Evolutionary conservation across 2,113 vertebrate species (phyloP), one percentile per base, ranked within the genome.

Genomic region (Burhinus oedicnemus): DNA sequence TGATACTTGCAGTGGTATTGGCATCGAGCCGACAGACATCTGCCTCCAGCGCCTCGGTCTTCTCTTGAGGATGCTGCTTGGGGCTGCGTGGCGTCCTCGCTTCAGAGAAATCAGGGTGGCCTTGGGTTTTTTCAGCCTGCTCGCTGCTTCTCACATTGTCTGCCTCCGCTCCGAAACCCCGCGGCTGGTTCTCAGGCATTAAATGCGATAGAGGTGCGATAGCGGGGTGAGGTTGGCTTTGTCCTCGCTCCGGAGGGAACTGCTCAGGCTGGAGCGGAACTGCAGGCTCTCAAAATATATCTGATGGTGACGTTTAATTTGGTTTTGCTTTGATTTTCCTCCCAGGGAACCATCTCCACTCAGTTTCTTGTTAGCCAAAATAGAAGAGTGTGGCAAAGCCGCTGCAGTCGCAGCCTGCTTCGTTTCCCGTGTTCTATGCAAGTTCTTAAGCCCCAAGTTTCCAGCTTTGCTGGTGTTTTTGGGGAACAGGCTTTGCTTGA

Each of bases 371-470:
- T 47, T 42, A 12, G 49, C 26, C 57, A 62, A 72, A 23, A 15
- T 5, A 27, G 51, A 44, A 38, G 8, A 69, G 21, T 1, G 2
- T 0, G 1, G 38, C 25, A n/a, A 44, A 79, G 40, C 51, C 32
- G 27, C 51, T 36, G 40, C 49, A 25, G 34, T 34, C 8, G 0
- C 77, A 40, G 20, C 9, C 42, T 57, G 21, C 55, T 84, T 15
- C 0, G 1, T 30, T 44, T 52, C 44, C 54, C 5, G 0, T 20
- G 54, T 72, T 47, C 51, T 21, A 3, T 23, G 27, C 0, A 1
- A 89, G 68, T 45, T 38, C 8, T 3, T 0, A 19, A 44, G 20
- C 21, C 71, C 42, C 9, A 21, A 58, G 42, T 44, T 89, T 29
- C 64, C 29, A 47, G 47, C 47, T 78, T 38, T 17, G 30, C 40